phyloP scores from a whole-genome alignment of 1,140 invertebrate species.

The Cyclargus thomasi region DNA sequence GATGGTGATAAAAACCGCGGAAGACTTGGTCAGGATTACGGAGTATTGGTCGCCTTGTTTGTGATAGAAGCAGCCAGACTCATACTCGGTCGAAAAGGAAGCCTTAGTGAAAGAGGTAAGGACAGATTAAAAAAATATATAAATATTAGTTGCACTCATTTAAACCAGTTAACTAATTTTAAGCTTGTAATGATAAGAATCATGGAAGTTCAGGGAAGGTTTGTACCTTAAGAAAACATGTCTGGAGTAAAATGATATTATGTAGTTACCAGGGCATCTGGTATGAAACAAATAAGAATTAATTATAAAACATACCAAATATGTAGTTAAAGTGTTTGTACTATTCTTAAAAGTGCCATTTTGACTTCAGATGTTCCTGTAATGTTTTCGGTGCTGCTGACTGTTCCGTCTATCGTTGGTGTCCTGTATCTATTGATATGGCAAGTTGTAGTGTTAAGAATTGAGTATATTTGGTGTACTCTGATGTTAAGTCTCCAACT shows the following conservation, averaged over 20 bases:
- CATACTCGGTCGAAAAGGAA: slow-evolving; percentile 88
- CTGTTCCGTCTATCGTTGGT: slow-evolving; percentile 86
- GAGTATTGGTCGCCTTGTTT: slow-evolving; percentile 84
- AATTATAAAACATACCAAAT: too few relatives aligned
- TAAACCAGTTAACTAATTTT: too few relatives aligned
- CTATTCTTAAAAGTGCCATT: neutral
- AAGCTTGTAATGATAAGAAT: too few relatives aligned
- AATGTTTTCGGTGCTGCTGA: slow-evolving; percentile 85
- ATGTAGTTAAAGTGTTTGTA: too few relatives aligned
- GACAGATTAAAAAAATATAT: too few relatives aligned
- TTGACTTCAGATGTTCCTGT: slow-evolving; percentile 81
- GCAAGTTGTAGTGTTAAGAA: slow-evolving; percentile 88
- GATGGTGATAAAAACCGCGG: slow-evolving; percentile 80
- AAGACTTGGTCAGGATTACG: slow-evolving; percentile 84
- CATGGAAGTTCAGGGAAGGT: too few relatives aligned
- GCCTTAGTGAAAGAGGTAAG: slow-evolving; percentile 86
- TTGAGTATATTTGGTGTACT: slow-evolving; percentile 90
- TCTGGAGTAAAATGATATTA: neutral
- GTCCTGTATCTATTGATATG: slow-evolving; percentile 87
- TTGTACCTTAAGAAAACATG: too few relatives aligned
- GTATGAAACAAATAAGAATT: too few relatives aligned
- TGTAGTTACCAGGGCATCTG: too few relatives aligned
- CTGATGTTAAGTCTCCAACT: slow-evolving; percentile 86
- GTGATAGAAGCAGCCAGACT: slow-evolving; percentile 86
- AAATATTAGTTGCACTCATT: too few relatives aligned